phyloP scores from a whole-genome alignment of 2,888 invertebrate genomes.

The Dioctria linearis region DNA sequence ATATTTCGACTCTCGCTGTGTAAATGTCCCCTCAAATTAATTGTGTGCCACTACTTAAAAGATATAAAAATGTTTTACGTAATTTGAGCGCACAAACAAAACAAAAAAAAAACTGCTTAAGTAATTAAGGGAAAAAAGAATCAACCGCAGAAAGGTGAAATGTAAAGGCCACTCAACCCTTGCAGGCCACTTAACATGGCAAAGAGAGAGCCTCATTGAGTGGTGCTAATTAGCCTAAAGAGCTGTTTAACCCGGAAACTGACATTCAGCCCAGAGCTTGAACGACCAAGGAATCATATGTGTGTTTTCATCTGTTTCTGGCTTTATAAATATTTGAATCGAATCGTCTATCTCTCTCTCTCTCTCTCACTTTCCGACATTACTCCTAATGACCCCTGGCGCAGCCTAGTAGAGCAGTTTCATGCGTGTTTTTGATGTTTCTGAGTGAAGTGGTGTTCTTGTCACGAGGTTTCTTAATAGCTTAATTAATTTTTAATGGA shows the following conservation, averaged over 20 bases:
- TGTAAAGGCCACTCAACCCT: conserved; percentile 30
- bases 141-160: conserved; percentile 32
- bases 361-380: background rate
- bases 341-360: background rate
- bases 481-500: conserved; percentile 43
- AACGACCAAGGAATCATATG: background rate
- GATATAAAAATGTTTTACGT: background rate
- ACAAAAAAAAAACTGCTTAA: background rate
- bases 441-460: conserved; percentile 27
- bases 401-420: background rate
- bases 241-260: conserved; percentile 37
- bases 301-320: background rate
- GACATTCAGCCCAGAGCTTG: background rate
- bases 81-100: background rate
- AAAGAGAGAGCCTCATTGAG: conserved; percentile 37
- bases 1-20: no score
- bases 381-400: background rate
- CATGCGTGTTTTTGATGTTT: conserved; percentile 44
- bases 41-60: no score
- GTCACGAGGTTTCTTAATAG: conserved; percentile 33
- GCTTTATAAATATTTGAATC: background rate
- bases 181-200: conserved; percentile 19
- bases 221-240: conserved; percentile 43
- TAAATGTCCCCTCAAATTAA: no score
- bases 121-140: conserved; percentile 4